Evolutionary conservation across 2,797 vertebrate genomes (phyloP), one percentile per base, ranked within the genome.

Genomic region (Coracias cyanogaster): DNA sequence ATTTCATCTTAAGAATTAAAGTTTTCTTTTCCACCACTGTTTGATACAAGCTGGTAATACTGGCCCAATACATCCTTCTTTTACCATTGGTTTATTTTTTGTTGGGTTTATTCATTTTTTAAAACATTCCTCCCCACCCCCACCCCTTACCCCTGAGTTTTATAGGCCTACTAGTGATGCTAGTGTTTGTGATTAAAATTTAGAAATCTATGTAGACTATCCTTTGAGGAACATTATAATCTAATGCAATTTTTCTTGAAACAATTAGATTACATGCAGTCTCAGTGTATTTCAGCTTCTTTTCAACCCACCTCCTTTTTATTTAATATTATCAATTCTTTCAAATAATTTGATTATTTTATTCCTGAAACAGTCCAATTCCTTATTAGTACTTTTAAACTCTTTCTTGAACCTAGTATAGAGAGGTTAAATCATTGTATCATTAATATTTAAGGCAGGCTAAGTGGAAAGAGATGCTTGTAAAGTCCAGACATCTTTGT

Each of bases 361-460:
- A 79, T 94, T 33, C 79, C 96, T 94, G 39, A 92, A 91, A 70
- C 19, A 49, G 49, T 45, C 12, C 29, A 97, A 83, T 96, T 92
- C 80, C 61, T 94, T 97, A 52, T 48, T 93, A 93, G 20, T 84
- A 79, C n/a, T 97, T 96, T 97, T 85, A 97, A 98, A 92, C 74
- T 92, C 70, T 91, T 97, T 93, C 61, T 93, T 96, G 94, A 97
- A 97, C 91, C 66, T 94, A 88, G 16, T 91, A 92, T 86, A 97
- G 97, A 98, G 97, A 98, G 98, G 98, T 98, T 98, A 98, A 98
- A 98, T 99, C 96, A 98, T 98, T 97, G 85, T 98, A 94, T 97
- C 97, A 98, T 99, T 98, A 98, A 99, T 99, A 99, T 99, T 99
- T 99, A 98, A 99, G 97, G 97, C 96, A 98, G 95, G 95, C 97